phyloP scores from a whole-genome alignment of 23 tunicate genomes.

The Styela plicata region DNA sequence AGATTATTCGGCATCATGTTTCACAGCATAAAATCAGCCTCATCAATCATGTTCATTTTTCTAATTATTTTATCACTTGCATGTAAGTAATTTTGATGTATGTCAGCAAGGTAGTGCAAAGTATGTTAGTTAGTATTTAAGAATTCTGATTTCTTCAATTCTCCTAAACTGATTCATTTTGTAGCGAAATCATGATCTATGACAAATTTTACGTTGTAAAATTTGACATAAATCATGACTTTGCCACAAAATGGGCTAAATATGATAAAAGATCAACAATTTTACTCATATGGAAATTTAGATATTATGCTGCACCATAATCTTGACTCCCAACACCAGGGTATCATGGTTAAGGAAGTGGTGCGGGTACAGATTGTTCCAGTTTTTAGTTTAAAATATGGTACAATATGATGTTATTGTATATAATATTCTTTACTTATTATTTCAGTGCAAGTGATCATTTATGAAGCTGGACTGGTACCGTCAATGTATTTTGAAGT shows the following conservation, averaged over 20 bases:
- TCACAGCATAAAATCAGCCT: conserved; percentile 49
- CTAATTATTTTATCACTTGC: conserved; percentile 43
- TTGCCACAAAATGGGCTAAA: no score
- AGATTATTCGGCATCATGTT: conserved; percentile 66
- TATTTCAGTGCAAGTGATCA: conserved; percentile 71
- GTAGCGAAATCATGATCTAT: no score
- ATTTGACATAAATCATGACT: no score
- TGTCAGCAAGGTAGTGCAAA: no score
- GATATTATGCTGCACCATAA: no score
- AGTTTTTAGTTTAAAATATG: background rate
- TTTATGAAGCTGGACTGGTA: conserved; percentile 90
- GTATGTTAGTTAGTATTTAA: no score
- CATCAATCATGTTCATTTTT: conserved; percentile 50
- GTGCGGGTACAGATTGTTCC: background rate
- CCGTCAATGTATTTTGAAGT: conserved; percentile 84
- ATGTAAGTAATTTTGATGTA: conserved; percentile 61
- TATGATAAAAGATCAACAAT: no score
- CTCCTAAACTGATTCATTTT: no score
- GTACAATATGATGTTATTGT: background rate
- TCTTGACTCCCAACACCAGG: background rate
- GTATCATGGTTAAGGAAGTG: background rate
- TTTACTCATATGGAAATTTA: no score
- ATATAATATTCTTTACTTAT: background rate
- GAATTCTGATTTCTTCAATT: no score
- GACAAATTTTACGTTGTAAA: no score